Percentiles rank a stretch among this genome's conserved stretches.
Evolutionary conservation across 1,140 invertebrate genomes (phyloP).

Genomic region (Acromyrmex echinatior): DNA sequence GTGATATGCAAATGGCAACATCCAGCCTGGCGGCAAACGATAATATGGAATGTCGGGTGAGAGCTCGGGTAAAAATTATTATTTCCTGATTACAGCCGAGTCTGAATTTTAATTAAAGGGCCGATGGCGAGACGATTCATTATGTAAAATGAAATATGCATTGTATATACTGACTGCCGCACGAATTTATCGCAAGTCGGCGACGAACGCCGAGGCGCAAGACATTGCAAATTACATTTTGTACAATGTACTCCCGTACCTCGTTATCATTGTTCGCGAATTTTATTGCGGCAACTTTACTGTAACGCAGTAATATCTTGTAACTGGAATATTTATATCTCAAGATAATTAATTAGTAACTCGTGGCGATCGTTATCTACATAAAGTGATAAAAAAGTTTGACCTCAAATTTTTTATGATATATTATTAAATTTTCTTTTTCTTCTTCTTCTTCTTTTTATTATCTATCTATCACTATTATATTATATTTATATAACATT

Average conservation of each 20-base stretch:
- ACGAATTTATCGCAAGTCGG: constrained; percentile 70
- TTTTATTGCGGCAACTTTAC: constrained; percentile 33
- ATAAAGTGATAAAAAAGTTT: background rate
- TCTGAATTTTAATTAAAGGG: constrained; percentile 75
- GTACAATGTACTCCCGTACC: background rate
- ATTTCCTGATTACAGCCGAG: constrained; percentile 67
- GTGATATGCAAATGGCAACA: constrained; percentile 58
- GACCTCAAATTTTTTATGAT: no score
- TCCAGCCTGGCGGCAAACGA: constrained; percentile 54
- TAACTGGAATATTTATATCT: background rate
- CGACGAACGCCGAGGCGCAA: constrained; percentile 39
- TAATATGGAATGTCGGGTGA: constrained; percentile 57
- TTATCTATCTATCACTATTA: background rate
- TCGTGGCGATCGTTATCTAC: background rate
- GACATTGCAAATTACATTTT: constrained; percentile 59
- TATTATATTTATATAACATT: background rate
- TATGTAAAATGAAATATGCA: constrained; percentile 74
- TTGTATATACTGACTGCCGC: constrained; percentile 66
- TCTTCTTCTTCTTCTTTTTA: background rate
- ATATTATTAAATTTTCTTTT: background rate
- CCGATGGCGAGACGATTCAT: constrained; percentile 66
- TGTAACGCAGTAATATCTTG: background rate
- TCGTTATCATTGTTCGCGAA: constrained; percentile 33
- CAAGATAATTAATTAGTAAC: constrained; percentile 13
- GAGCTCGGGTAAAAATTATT: constrained; percentile 65